Evolutionary conservation across 2,113 vertebrate species (phyloP).

Genomic region (Rissa tridactyla): DNA sequence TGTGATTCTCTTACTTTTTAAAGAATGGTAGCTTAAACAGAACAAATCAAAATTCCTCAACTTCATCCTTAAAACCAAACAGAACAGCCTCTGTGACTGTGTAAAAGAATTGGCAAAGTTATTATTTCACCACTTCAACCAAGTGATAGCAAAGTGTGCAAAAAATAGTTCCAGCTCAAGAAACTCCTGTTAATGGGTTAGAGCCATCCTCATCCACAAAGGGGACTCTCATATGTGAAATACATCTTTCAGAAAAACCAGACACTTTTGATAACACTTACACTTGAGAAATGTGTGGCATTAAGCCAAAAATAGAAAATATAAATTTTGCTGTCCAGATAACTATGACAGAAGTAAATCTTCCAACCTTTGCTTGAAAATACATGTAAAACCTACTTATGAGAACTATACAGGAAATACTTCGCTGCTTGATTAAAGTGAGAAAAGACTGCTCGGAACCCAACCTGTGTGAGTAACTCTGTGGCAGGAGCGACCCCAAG

Average conservation of each 20-base stretch:
- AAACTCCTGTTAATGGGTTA: background rate
- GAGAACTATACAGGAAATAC: background rate
- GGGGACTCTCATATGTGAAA: constrained; percentile 1
- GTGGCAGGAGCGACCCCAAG: background rate
- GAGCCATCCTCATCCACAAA: background rate
- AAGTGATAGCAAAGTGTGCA: background rate
- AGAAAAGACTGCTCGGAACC: background rate
- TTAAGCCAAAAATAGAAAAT: background rate
- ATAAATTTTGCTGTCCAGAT: background rate
- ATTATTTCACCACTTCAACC: constrained; percentile 3
- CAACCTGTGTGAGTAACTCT: background rate
- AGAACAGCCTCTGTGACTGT: background rate
- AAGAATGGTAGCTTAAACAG: background rate
- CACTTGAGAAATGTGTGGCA: background rate
- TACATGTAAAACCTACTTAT: background rate
- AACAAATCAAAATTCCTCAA: background rate
- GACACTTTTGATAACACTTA: background rate
- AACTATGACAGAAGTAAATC: constrained; percentile 12
- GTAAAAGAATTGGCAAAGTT: background rate
- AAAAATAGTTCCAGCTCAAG: constrained; percentile 5
- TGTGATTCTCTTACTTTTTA: background rate
- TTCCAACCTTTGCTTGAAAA: background rate
- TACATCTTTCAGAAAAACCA: constrained; percentile 10
- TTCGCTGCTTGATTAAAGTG: background rate
- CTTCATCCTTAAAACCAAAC: background rate